Base-by-base conservation (phyloP, 2,888 invertebrate species). In the Mesoligia furuncula region DNA sequence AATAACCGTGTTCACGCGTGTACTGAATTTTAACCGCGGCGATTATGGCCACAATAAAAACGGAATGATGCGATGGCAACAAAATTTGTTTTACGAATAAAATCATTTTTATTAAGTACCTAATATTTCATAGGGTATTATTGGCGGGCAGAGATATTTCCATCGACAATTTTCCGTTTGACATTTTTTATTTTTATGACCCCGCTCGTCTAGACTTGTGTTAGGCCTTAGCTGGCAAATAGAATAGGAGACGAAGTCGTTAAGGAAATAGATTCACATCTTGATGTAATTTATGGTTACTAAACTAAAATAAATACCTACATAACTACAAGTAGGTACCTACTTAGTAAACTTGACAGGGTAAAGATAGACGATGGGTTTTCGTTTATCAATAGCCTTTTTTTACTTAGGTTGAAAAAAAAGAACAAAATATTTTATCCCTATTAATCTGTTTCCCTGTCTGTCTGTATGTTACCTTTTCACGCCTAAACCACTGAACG, bases 31-130 rank as follows among this genome's bases (percentile, higher is more conserved):
- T 75, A 84, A 84, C 66, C 77, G 45, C 54, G 15, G 8, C 73
- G 75, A 81, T 87, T 79, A 79, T 84, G 70, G 77, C 69, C 51
- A 78, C 81, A 80, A 80, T 87, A 79, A 87, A 85, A 81, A 78
- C 59, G 65, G 3, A 67, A 67, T 48, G 85, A 77, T 77, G 69
- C 54, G 85, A 77, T 77, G 69, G 75, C 31, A 77, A 87, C 75
- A 65, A 81, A 77, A 77, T 85, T 76, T 85, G 76, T 86, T 79
- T 81, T 71, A 66, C 62, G 42, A 72, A 82, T 76, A 76, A 85
- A 84, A 82, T 66, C 45, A 42, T 83, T 85, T 83, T 80, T 83
- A 73, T 76, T 76, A 85, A 85, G 77, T 80, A 73, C 76, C 76
- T 83, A 80, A 85, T 85, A 85, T 81, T 86, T 83, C 68, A 77